Evolutionary conservation across 92 coral and sea anemone genomes (phyloP).

Genomic region (Muricea muricata): DNA sequence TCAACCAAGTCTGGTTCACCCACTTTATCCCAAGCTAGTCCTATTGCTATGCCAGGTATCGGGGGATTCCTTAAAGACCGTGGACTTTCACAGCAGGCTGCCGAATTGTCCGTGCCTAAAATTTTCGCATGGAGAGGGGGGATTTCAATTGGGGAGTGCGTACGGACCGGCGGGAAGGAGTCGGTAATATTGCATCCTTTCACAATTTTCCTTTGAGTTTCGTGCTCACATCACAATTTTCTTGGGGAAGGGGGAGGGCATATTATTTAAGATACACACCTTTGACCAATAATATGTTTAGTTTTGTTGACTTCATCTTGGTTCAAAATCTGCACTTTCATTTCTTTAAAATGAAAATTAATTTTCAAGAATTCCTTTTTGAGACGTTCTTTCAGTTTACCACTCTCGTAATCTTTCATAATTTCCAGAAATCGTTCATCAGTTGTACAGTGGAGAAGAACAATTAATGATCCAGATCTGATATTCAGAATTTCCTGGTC

Average conservation of each 20-base stretch:
- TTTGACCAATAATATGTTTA: too few species aligned
- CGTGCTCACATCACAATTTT: too few species aligned
- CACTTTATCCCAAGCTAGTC: constrained; percentile 55
- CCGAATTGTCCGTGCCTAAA: not conserved
- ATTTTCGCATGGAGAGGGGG: too few species aligned
- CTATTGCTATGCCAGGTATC: constrained; percentile 45
- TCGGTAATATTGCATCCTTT: too few species aligned
- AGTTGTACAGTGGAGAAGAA: not conserved
- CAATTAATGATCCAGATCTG: not conserved
- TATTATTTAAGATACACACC: too few species aligned
- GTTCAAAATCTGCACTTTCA: too few species aligned
- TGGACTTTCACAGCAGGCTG: constrained; percentile 24
- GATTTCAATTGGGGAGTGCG: too few species aligned
- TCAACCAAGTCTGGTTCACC: constrained; percentile 48
- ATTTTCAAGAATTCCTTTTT: not conserved
- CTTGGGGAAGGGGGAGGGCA: too few species aligned
- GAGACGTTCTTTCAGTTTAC: not conserved
- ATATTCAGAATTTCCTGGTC: not conserved
- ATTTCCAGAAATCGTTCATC: not conserved
- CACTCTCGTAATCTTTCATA: not conserved
- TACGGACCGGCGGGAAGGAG: too few species aligned
- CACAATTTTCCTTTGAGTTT: too few species aligned
- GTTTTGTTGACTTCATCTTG: too few species aligned
- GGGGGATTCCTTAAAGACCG: constrained; percentile 41
- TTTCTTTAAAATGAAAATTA: too few species aligned